These are phyloP conservation scores for Hymenopus coronatus DNA, from an alignment of 2,888 invertebrate genomes.

Conservation along the genomic window DNA sequence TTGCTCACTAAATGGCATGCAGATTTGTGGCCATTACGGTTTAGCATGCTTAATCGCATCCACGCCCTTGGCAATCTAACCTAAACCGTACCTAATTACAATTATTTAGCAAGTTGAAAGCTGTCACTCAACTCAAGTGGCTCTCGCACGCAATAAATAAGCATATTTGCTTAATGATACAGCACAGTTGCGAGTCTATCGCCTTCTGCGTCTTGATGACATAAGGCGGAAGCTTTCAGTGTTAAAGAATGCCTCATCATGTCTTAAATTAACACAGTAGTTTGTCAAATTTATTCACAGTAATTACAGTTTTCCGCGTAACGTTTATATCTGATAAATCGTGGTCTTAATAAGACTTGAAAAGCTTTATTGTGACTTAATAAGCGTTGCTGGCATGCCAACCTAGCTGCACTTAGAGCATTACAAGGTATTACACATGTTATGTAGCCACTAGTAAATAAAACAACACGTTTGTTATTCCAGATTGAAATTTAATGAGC, in stretches of 20 bases:
- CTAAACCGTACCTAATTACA: background rate
- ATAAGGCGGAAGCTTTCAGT: background rate
- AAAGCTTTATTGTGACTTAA: too few relatives aligned
- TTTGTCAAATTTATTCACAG: background rate
- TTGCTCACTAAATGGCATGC: too few relatives aligned
- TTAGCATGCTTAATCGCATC: too few relatives aligned
- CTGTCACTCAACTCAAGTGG: background rate
- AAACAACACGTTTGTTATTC: too few relatives aligned
- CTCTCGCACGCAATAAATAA: background rate
- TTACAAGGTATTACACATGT: too few relatives aligned
- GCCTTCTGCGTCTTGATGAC: background rate
- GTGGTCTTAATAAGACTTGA: too few relatives aligned
- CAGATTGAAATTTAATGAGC: too few relatives aligned
- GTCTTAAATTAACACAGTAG: background rate
- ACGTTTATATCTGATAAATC: background rate
- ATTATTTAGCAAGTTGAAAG: background rate
- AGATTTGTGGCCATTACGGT: too few relatives aligned
- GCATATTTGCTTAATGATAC: too few relatives aligned
- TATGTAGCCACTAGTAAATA: too few relatives aligned
- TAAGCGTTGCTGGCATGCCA: background rate
- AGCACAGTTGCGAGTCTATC: background rate
- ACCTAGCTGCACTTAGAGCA: too few relatives aligned
- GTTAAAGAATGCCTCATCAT: background rate
- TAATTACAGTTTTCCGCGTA: background rate
- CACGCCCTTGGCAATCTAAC: background rate